Base-by-base conservation (phyloP, 1,140 invertebrate genomes). In the Tenebrio molitor region DNA sequence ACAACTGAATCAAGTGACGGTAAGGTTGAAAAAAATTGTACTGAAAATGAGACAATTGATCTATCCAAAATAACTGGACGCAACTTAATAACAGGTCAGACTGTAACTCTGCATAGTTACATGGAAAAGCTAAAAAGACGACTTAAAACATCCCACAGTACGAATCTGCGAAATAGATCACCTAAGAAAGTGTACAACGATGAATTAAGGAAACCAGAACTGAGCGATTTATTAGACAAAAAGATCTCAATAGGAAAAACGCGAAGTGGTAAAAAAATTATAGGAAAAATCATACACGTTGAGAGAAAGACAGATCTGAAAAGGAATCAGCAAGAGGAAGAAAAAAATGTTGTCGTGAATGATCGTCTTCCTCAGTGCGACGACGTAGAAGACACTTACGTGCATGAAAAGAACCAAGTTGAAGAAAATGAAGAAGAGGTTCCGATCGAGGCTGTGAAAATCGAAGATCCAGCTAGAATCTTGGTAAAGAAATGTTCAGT, bases 261-360 rank as follows among this genome's bases (percentile, higher is more conserved):
- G 0, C 17, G 39, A 39, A 67, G 62, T 6, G 77, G 77, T 2
- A 77, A 77, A 36, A 58, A 39, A 15, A 66, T 79, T 8, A 64
- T 79, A 6, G 77, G 77, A 6, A 79, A 76, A 71, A 74, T 79
- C n/a, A 53, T 79, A 4, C 73, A 76, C 69, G 67, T 79, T 15
- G 71, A 58, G 4, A 67, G 19, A 29, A 42, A 1, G 50, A 70
- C n/a, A n/a, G n/a, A 21, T 3, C n/a, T 19, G 39, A 53, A 17
- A 50, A 25, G 0, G 14, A 21, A 2, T n/a, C 25, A 42, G 25
- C 19, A 21, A 33, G 10, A 66, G 16, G 41, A 41, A 8, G 34
- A 39, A 14, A 8, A 41, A n/a, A 39, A 39, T 39, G 5, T 46
- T 2, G 14, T 46, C 2, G 17, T 46, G 15, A 19, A 46, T 17